phyloP scores from a whole-genome alignment of 2,888 invertebrate species.

The Conistra vaccinii region DNA sequence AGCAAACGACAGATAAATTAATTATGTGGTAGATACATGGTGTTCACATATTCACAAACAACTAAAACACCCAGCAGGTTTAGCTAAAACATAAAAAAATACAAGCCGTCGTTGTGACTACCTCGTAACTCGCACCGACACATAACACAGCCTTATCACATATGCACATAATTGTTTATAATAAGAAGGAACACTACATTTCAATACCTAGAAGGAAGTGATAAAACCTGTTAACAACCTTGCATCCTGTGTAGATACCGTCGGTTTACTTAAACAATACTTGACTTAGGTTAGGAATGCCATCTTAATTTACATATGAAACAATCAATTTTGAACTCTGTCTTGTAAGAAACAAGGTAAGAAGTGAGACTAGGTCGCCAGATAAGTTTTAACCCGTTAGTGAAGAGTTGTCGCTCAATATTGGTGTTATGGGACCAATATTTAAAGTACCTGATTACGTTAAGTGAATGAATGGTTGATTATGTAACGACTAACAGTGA shows the following conservation, averaged over 20 bases:
- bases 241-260: slow-evolving; percentile 83
- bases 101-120: slow-evolving; percentile 43
- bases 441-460: slow-evolving; percentile 57
- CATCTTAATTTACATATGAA: slow-evolving; percentile 63
- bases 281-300: slow-evolving; percentile 76
- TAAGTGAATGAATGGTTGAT: slow-evolving; percentile 61
- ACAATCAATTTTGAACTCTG: slow-evolving; percentile 36
- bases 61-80: background rate
- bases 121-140: slow-evolving; percentile 35
- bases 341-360: background rate
- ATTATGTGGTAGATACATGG: too few species aligned
- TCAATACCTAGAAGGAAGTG: slow-evolving; percentile 79
- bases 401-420: slow-evolving; percentile 63
- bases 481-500: slow-evolving; percentile 42
- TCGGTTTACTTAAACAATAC: slow-evolving; percentile 76
- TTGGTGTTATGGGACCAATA: slow-evolving; percentile 62
- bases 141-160: slow-evolving; percentile 59
- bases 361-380: background rate
- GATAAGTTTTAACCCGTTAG: slow-evolving; percentile 64
- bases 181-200: slow-evolving; percentile 69
- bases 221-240: slow-evolving; percentile 78
- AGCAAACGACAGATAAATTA: too few species aligned
- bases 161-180: slow-evolving; percentile 70
- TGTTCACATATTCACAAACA: too few species aligned
- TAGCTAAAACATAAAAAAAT: slow-evolving; percentile 41